Evolutionary conservation across 1,140 invertebrate species (phyloP).

Genomic region (Yoshiicerus persimilis): DNA sequence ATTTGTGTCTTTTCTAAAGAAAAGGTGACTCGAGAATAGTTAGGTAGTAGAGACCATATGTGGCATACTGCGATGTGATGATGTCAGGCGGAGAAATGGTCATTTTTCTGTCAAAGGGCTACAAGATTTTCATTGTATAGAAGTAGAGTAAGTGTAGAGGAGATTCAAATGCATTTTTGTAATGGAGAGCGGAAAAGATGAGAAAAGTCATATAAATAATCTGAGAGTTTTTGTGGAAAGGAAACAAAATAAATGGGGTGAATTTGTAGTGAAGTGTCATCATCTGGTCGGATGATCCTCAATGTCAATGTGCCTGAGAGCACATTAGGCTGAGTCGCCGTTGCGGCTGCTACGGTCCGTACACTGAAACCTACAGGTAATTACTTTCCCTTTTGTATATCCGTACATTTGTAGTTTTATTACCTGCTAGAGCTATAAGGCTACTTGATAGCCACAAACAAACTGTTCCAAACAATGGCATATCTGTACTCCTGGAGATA

Average conservation of each 20-base stretch:
- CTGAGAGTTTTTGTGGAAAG: not conserved
- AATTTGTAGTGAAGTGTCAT: slow-evolving; percentile 17
- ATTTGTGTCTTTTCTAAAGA: not conserved
- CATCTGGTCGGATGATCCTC: not conserved
- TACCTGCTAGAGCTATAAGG: not conserved
- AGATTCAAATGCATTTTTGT: not conserved
- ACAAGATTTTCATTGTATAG: not conserved
- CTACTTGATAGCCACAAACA: not conserved
- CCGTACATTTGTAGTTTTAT: not conserved
- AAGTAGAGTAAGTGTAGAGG: not conserved
- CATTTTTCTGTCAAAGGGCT: not conserved
- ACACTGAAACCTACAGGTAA: slow-evolving; percentile 2
- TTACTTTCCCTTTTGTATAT: not conserved
- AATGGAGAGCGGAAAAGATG: not conserved
- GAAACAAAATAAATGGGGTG: slow-evolving; percentile 16
- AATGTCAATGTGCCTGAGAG: not conserved
- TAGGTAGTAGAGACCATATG: not conserved
- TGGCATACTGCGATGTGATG: not conserved
- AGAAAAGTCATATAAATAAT: not conserved
- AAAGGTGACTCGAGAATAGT: not conserved
- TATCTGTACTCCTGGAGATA: too few species aligned
- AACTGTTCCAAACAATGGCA: not conserved
- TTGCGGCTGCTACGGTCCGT: not conserved
- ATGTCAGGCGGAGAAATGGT: not conserved
- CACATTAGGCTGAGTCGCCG: not conserved